phyloP scores from a whole-genome alignment of 2,797 vertebrate genomes.

The Masticophis lateralis region DNA sequence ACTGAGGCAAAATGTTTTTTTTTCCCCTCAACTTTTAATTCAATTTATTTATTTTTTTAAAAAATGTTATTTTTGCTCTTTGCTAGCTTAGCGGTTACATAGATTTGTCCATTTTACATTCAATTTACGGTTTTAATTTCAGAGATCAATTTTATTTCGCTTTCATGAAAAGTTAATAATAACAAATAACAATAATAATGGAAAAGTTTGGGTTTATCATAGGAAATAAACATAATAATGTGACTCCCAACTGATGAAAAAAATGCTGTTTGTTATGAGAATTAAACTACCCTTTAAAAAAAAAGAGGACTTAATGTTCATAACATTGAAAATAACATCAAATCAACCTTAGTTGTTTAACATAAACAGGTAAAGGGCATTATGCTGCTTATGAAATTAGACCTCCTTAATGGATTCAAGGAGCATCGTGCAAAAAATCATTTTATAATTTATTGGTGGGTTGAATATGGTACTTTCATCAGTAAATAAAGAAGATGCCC shows the following conservation, averaged over 20 bases:
- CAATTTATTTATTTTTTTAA: neutral
- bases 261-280: neutral
- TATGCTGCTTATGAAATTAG: neutral
- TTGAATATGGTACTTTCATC: neutral
- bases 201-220: neutral
- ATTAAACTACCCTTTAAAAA: neutral
- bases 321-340: neutral
- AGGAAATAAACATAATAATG: neutral
- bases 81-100: neutral
- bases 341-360: neutral
- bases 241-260: neutral
- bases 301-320: neutral
- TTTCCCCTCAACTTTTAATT: neutral
- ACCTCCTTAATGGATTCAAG: neutral
- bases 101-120: neutral
- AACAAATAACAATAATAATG: neutral
- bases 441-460: neutral
- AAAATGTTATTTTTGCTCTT: neutral
- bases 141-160: neutral
- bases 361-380: neutral
- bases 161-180: neutral
- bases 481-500: neutral
- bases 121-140: neutral
- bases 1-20: neutral
- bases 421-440: neutral